Conservation (phyloP, 2,888 invertebrate genomes). For the Pandemis corylana region DNA sequence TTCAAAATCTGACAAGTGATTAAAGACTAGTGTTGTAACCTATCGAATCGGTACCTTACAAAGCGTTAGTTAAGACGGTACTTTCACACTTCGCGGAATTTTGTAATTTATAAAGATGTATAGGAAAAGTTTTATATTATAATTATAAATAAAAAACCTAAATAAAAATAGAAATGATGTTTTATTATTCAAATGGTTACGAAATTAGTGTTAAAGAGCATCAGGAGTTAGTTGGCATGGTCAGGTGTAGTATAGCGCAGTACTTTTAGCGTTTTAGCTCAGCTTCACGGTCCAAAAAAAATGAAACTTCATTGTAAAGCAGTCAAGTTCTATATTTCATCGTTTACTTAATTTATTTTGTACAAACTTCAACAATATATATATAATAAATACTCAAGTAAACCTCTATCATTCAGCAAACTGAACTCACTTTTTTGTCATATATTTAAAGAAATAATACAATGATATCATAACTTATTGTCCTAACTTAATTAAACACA, state of each 20-base stretch:
- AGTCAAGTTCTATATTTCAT: constrained; percentile 86
- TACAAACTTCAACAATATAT: constrained; percentile 87
- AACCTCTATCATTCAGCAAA: constrained; percentile 85
- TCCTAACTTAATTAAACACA: constrained; percentile 86
- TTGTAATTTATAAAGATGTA: constrained; percentile 74
- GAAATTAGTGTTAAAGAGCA: background rate
- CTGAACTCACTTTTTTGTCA: constrained; percentile 85
- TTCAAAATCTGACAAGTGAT: constrained; percentile 69
- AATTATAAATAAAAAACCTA: constrained; percentile 68
- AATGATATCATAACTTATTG: constrained; percentile 84
- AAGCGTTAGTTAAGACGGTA: constrained; percentile 60
- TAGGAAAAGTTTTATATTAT: constrained; percentile 72
- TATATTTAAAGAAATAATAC: constrained; percentile 81
- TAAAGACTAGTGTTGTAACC: constrained; percentile 69
- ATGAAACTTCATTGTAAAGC: constrained; percentile 77
- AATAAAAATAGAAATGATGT: constrained; percentile 81
- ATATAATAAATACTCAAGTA: constrained; percentile 86
- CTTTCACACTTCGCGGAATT: constrained; percentile 63
- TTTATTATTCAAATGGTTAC: constrained; percentile 55
- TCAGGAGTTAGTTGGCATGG: background rate
- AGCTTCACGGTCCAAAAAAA: constrained; percentile 43
- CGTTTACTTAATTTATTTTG: constrained; percentile 86
- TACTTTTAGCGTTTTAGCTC: background rate
- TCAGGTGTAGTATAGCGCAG: background rate
- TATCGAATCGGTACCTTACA: constrained; percentile 58